Evolutionary conservation across 64 coral and sea anemone genomes (phyloP).

Genomic region (Montipora capricornis): DNA sequence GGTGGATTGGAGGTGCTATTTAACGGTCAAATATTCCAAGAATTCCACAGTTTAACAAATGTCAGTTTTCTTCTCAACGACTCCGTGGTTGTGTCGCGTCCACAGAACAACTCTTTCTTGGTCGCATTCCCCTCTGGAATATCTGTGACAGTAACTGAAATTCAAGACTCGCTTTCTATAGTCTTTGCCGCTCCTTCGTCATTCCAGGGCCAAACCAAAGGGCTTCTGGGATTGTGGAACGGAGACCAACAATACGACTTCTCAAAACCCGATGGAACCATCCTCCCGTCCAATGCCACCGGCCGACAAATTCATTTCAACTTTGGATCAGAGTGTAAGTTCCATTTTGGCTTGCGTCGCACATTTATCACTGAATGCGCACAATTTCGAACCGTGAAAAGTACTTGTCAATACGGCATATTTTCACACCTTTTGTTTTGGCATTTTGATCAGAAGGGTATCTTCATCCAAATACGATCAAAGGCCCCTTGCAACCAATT

Average conservation of each 20-base stretch:
- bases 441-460: neutral
- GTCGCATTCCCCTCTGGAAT: conserved; percentile 56
- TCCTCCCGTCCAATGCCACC: conserved; percentile 35
- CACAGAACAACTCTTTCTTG: conserved; percentile 24
- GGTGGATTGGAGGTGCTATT: conserved; percentile 41
- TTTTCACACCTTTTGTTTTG: neutral
- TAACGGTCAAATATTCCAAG: conserved; percentile 11
- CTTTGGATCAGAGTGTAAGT: conserved; percentile 76
- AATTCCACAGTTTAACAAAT: neutral
- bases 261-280: conserved; percentile 47
- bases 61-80: neutral
- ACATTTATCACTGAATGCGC: no score
- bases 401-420: no score
- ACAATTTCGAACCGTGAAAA: no score
- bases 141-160: conserved; percentile 52
- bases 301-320: conserved; percentile 59
- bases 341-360: neutral
- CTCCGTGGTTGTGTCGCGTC: conserved; percentile 25
- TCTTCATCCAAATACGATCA: no score
- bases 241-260: conserved; percentile 53
- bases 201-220: conserved; percentile 49
- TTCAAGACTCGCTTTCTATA: conserved; percentile 49
- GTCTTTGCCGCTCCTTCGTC: conserved; percentile 16
- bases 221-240: conserved; percentile 74
- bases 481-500: no score